Evolutionary conservation across 2,797 vertebrate genomes (phyloP), one percentile per base, ranked within the genome.

Genomic region (Discoglossus pictus): DNA sequence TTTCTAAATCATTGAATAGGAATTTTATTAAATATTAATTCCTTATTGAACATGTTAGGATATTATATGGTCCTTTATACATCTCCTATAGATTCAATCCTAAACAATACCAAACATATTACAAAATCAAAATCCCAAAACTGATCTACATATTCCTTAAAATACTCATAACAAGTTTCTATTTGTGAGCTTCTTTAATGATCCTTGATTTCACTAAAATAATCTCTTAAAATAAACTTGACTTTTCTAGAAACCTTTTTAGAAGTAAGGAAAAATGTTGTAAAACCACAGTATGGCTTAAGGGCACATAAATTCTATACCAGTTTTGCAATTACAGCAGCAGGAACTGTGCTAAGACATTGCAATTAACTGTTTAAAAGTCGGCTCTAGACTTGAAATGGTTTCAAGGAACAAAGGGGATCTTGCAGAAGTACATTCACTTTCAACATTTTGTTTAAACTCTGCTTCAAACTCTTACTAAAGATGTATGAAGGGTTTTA

Each of bases 341-440:
- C 4, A 2, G 9, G 40, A 36, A 46, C 21, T 46, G 4, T 25
- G 48, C 15, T 18, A 65, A 50, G 31, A 68, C 24, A 11, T 7
- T 43, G 25, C 6, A 60, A 16, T 5, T 16, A 40, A 44, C 36
- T 16, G 59, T 9, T 68, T 53, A 61, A 51, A 53, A 46, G 12
- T 54, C 64, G 58, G 2, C 10, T n/a, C 2, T 1, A 1, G 4
- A 12, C 11, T 40, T 23, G 25, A 62, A 27, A 43, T 64, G 56
- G 44, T 31, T 39, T 31, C 46, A 10, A 36, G 16, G 56, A 67
- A 61, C 55, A 68, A 73, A 74, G 25, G 17, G 13, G 48, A 40
- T 12, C 39, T 48, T 18, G 21, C 18, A 77, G 54, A 7, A 54
- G 54, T 18, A 24, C 20, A 10, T 7, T 58, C 10, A 61, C 23